Evolutionary conservation across 2,113 vertebrate species (phyloP).

Genomic region (Toxotes jaculatrix): DNA sequence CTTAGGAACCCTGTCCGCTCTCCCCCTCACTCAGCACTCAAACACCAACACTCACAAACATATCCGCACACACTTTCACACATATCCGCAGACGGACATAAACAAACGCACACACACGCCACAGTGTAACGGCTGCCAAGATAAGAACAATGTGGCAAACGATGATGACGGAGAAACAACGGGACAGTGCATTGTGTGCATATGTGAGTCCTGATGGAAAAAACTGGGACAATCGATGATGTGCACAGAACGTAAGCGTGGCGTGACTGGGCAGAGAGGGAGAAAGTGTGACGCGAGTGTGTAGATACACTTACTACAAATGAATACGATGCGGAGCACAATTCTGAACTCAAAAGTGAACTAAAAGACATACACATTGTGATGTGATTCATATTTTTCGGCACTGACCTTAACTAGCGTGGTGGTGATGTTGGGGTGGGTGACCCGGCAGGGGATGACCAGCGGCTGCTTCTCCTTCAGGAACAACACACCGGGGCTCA

Average conservation of each 20-base stretch:
- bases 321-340: not conserved
- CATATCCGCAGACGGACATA: conserved; percentile 66
- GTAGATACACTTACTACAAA: not conserved
- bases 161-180: conserved; percentile 53
- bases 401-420: conserved; percentile 85
- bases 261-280: not conserved
- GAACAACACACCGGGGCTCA: conserved; percentile 86
- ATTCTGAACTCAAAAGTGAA: not conserved
- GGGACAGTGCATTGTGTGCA: conserved; percentile 22
- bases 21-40: conserved; percentile 64
- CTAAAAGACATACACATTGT: not conserved
- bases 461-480: conserved; percentile 88
- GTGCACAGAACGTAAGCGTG: conserved; percentile 6
- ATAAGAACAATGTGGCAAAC: conserved; percentile 75
- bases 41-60: conserved; percentile 71
- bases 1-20: conserved; percentile 28
- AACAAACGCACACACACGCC: conserved; percentile 70
- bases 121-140: conserved; percentile 66
- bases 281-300: conserved; percentile 5
- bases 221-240: conserved; percentile 25
- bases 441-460: conserved; percentile 93
- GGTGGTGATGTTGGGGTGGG: conserved; percentile 88
- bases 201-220: conserved; percentile 26
- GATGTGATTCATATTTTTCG: not conserved
- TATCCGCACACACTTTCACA: conserved; percentile 79